These are phyloP conservation scores for Drosophila birchii DNA, from an alignment of 2,888 invertebrate species.

Conservation along the genomic window DNA sequence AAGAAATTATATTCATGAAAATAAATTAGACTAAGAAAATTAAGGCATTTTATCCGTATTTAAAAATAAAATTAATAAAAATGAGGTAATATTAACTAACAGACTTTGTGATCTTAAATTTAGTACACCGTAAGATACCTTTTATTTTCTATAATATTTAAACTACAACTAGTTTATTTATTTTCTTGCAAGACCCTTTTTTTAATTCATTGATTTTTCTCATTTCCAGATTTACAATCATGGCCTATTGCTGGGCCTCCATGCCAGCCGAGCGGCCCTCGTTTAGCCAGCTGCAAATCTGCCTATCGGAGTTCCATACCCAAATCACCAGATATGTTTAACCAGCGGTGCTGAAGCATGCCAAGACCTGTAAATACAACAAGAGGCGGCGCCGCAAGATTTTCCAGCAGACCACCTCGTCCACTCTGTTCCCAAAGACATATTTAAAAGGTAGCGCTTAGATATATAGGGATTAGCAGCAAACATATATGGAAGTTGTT, in stretches of 20 bases:
- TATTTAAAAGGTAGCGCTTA: conserved; percentile 62
- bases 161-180: not conserved
- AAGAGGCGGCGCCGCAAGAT: conserved; percentile 76
- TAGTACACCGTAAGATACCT: too few relatives aligned
- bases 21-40: not conserved
- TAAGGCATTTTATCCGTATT: not conserved
- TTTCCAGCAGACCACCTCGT: conserved; percentile 68
- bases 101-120: not conserved
- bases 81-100: not conserved
- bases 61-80: too few relatives aligned
- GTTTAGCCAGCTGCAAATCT: conserved; percentile 92
- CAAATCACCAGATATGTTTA: conserved; percentile 95
- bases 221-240: conserved; percentile 90
- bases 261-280: conserved; percentile 94
- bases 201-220: not conserved
- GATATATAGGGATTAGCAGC: conserved; percentile 21
- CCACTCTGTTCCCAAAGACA: conserved; percentile 75
- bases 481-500: not conserved
- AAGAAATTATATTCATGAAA: conserved; percentile 85
- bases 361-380: conserved; percentile 77
- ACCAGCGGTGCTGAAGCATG: conserved; percentile 80
- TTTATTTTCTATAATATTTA: not conserved
- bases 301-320: conserved; percentile 93
- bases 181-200: not conserved
- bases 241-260: conserved; percentile 97